A percentile compares a stretch with the other conserved stretches of the same genome.
Conservation (phyloP, 2,113 vertebrate species). For the Bubo bubo region DNA sequence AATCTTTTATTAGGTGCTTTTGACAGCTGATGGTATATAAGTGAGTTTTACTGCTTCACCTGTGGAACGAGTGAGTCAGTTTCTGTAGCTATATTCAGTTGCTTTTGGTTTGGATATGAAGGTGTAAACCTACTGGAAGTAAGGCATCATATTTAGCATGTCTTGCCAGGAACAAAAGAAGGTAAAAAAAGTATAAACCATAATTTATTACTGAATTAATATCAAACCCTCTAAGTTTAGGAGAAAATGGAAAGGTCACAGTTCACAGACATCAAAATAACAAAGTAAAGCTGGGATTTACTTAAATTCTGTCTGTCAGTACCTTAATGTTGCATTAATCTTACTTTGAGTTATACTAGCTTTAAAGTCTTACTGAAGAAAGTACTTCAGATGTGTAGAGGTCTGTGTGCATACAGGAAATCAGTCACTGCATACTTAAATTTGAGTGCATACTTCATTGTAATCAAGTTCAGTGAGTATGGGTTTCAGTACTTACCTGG, state of each 20-base stretch:
- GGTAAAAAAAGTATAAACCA: background rate
- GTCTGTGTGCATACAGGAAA: background rate
- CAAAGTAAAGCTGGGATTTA: background rate
- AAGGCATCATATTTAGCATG: background rate
- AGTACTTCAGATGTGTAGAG: background rate
- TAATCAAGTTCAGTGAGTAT: background rate
- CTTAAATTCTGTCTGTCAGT: background rate
- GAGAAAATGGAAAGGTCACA: background rate
- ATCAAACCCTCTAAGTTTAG: background rate
- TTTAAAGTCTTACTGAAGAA: background rate
- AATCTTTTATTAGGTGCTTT: background rate
- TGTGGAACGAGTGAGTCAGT: background rate
- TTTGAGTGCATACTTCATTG: background rate
- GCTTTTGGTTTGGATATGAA: background rate
- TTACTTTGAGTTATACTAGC: background rate
- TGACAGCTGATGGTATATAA: background rate
- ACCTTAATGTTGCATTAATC: background rate
- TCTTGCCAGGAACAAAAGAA: background rate
- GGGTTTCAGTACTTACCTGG: background rate
- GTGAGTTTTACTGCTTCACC: background rate
- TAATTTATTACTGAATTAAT: background rate
- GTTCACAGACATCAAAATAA: background rate
- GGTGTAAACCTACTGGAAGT: background rate
- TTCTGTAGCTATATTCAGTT: background rate
- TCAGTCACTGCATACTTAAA: background rate